Base-by-base conservation (phyloP, 2,888 invertebrate species). In the Helleia helle region DNA sequence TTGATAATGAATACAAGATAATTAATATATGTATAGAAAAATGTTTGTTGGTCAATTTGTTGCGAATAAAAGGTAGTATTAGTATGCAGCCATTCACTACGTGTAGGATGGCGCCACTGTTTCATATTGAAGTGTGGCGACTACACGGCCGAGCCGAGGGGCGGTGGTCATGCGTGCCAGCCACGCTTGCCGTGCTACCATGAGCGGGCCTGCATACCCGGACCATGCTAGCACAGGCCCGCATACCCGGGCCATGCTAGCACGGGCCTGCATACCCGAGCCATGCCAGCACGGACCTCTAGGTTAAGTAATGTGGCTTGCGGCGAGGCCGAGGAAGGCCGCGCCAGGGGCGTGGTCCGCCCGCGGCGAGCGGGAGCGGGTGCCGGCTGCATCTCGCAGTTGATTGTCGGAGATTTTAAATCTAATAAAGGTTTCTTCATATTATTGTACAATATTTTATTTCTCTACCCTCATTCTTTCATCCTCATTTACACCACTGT, bases 371-470 rank as follows among this genome's bases (percentile, higher is more conserved):
- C 18, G 18, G 51, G 52, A 12, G n/a, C 14, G 29, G 39, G 24
- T 24, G 39, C 24, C 24, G 30, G 6, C 14, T 24, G 14, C 15
- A 24, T 18, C 18, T 18, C 34, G 18, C 18, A 9, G 22, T 38
- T 30, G 11, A n/a, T n/a, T 51, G 51, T 55, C 56, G 54, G 55
- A 62, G 61, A 62, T 56, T 59, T 59, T 54, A 60, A 65, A 65
- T 66, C 64, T 58, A 71, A 68, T 67, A 73, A 72, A 68, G 38
- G 67, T 67, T 69, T 64, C 54, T 50, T 58, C 50, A 48, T 45
- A 47, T n/a, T n/a, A n/a, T 44, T 41, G 37, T 25, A 26, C 27
- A n/a, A 18, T 34, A 13, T 54, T 55, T 56, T 49, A 50, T 47
- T 55, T 51, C 4, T 18, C 7, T 12, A 6, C 4, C 8, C 11